A percentile compares a stretch with the other conserved stretches of the same genome.
Conservation (phyloP, 2,797 vertebrate genomes). For the Manis pentadactyla region DNA sequence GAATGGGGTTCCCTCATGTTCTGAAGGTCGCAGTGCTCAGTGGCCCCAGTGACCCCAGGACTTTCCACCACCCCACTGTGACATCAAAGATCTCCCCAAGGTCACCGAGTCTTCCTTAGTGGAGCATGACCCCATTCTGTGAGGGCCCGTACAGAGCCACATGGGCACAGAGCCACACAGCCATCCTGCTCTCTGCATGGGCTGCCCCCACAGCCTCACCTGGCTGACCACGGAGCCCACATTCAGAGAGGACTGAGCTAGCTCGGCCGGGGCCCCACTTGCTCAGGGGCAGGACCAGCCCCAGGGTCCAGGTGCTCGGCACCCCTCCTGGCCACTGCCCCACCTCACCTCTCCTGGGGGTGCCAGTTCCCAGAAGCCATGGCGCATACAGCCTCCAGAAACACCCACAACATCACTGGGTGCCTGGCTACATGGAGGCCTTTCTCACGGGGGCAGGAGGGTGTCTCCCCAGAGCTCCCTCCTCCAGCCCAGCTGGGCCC, state of each 20-base stretch:
- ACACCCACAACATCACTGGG: fast-evolving
- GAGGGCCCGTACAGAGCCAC: too few relatives aligned
- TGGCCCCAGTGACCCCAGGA: too few relatives aligned
- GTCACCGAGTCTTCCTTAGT: too few relatives aligned
- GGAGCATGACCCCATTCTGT: too few relatives aligned
- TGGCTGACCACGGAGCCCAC: neutral
- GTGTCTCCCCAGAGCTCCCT: neutral
- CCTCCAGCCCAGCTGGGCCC: neutral
- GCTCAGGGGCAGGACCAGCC: neutral
- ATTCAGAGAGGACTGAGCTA: neutral
- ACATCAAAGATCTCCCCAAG: too few relatives aligned
- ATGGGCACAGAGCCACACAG: neutral
- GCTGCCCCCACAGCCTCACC: neutral
- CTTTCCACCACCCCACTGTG: too few relatives aligned
- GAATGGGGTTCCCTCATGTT: neutral
- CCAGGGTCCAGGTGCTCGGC: neutral
- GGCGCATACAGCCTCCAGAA: neutral
- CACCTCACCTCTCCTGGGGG: too few relatives aligned
- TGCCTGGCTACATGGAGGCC: neutral
- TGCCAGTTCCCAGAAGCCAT: fast-evolving
- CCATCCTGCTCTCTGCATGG: too few relatives aligned
- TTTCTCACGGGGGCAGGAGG: neutral
- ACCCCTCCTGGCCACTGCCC: fast-evolving
- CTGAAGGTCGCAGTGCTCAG: too few relatives aligned
- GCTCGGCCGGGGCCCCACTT: fast-evolving